Evolutionary conservation across 1,140 invertebrate genomes (phyloP).

Genomic region (Ips nitidus): DNA sequence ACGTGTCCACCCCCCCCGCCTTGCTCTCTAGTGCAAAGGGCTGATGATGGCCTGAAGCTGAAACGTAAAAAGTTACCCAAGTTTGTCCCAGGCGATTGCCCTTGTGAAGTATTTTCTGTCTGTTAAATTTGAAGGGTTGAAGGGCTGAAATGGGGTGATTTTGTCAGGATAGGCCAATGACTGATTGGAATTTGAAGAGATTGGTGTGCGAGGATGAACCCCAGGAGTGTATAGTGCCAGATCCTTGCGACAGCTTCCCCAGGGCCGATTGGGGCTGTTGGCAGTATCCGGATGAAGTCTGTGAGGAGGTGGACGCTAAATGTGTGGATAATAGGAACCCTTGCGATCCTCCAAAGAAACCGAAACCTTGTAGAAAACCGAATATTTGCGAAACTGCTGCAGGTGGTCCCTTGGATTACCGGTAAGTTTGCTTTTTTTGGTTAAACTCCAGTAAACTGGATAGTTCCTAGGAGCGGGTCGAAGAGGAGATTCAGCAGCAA

Average conservation of each 20-base stretch:
- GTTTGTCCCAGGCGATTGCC: constrained; percentile 25
- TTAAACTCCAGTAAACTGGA: neutral
- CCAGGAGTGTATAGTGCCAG: constrained; percentile 23
- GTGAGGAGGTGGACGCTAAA: constrained; percentile 21
- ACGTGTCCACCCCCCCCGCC: constrained; percentile 11
- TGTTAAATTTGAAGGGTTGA: neutral
- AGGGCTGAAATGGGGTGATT: no score
- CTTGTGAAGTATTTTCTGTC: constrained; percentile 16
- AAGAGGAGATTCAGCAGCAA: constrained; percentile 15
- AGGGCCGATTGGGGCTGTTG: constrained; percentile 38
- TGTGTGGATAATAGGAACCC: neutral
- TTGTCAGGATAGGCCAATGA: constrained; percentile 26
- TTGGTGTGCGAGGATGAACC: constrained; percentile 33
- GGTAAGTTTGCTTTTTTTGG: constrained; percentile 4
- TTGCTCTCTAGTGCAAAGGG: constrained; percentile 7
- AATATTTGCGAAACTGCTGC: constrained; percentile 7
- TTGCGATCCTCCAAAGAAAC: constrained; percentile 7
- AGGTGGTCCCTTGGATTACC: constrained; percentile 2
- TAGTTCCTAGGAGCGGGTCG: neutral
- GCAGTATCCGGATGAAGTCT: constrained; percentile 25
- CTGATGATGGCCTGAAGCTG: constrained; percentile 23
- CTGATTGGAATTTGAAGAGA: constrained; percentile 29
- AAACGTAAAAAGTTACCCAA: constrained; percentile 28
- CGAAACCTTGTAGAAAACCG: constrained; percentile 9
- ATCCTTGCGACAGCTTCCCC: constrained; percentile 32